phyloP scores from a whole-genome alignment of 2,888 invertebrate genomes.

The Antitype chi region DNA sequence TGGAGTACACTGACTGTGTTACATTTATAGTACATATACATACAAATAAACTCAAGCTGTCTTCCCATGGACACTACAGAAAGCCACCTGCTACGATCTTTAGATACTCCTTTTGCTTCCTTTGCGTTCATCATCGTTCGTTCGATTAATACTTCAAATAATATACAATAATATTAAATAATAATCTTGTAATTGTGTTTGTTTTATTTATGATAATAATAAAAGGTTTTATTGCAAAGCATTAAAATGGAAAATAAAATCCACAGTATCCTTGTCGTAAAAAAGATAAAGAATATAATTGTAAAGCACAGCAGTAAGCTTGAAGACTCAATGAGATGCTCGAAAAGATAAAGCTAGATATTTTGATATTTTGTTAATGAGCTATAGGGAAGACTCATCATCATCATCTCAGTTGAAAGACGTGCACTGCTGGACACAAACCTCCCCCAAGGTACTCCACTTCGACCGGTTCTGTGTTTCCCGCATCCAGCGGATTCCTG shows the following conservation, averaged over 20 bases:
- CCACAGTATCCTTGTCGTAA: not conserved
- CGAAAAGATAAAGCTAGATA: constrained; percentile 8
- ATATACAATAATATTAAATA: no score
- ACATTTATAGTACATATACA: not conserved
- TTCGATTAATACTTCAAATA: not conserved
- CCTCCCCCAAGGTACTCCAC: no score
- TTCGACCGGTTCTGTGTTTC: no score
- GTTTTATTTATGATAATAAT: no score
- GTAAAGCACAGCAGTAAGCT: not conserved
- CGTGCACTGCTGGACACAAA: no score
- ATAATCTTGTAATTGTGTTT: no score
- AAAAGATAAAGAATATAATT: not conserved
- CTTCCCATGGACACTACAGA: not conserved
- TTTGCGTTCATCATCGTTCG: not conserved
- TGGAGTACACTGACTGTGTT: not conserved
- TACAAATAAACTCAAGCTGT: not conserved
- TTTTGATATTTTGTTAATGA: no score
- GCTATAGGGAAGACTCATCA: no score
- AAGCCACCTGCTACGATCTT: not conserved
- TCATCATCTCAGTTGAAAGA: no score
- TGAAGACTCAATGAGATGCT: not conserved
- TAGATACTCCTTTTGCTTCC: not conserved
- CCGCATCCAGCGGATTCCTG: no score
- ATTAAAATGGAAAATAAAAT: not conserved
- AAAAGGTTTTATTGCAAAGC: constrained; percentile 10